A percentile compares a stretch with the other conserved stretches of the same genome.
Evolutionary conservation across 2,113 vertebrate genomes (phyloP).

Genomic region (Sander lucioperca): DNA sequence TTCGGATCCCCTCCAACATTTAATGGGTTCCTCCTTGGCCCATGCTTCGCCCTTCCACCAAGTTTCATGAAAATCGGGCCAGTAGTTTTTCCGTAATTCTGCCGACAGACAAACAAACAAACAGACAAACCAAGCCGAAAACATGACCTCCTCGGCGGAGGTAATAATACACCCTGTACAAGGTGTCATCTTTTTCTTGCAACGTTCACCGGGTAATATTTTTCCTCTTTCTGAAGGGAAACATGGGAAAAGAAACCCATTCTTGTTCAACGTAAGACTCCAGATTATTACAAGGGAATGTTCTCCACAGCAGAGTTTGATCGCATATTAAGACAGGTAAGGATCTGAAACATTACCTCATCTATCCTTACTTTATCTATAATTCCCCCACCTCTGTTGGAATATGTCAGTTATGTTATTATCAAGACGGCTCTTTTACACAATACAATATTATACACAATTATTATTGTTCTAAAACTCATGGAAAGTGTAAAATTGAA

Average conservation of each 20-base stretch:
- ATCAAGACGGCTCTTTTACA: background rate
- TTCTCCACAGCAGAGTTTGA: slow-evolving; percentile 95
- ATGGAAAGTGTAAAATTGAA: background rate
- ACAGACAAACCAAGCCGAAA: too few species aligned
- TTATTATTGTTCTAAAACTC: background rate
- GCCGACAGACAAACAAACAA: too few species aligned
- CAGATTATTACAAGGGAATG: slow-evolving; percentile 90
- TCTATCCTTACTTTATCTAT: background rate
- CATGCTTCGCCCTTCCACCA: too few species aligned
- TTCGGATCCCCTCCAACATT: too few species aligned
- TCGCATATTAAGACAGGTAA: slow-evolving; percentile 86
- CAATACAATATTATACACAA: background rate
- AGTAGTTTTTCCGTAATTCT: too few species aligned
- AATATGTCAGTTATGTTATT: background rate
- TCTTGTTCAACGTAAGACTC: slow-evolving; percentile 87
- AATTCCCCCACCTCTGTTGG: background rate
- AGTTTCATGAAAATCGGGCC: too few species aligned
- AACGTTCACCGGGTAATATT: background rate
- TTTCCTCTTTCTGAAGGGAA: slow-evolving; percentile 69
- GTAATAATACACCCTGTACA: background rate
- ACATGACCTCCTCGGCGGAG: too few species aligned
- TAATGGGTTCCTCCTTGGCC: too few species aligned
- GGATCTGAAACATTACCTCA: slow-evolving; percentile 1
- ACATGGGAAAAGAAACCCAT: slow-evolving; percentile 94
- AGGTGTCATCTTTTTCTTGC: background rate